Evolutionary conservation across 2,113 vertebrate species (phyloP).

Genomic region (Microcebus jonahi): DNA sequence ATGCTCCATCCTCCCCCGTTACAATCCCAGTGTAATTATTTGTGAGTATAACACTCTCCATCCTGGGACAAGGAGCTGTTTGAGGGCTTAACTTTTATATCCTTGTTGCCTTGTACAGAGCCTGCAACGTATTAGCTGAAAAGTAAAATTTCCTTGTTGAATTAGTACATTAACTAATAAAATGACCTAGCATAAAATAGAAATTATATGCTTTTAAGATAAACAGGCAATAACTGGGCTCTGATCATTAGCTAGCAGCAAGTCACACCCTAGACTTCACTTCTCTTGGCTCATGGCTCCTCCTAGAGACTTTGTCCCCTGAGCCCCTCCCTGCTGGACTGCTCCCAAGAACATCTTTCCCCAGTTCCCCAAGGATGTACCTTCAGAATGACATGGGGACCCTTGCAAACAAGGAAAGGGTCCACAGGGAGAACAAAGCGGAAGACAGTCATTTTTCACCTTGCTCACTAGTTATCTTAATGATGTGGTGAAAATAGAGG

Average conservation of each 20-base stretch:
- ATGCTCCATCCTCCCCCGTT: background rate
- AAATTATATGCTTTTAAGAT: conserved; percentile 39
- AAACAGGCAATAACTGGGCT: conserved; percentile 20
- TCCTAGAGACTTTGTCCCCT: conserved; percentile 50
- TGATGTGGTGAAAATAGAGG: conserved; percentile 40
- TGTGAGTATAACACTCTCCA: background rate
- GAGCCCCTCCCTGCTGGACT: conserved; percentile 43
- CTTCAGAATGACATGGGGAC: conserved; percentile 60
- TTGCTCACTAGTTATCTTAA: conserved; percentile 45
- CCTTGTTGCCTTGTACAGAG: background rate
- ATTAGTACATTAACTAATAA: background rate
- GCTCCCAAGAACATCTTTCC: conserved; percentile 67
- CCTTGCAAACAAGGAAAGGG: conserved; percentile 54
- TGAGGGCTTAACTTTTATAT: background rate
- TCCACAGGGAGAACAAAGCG: conserved; percentile 9
- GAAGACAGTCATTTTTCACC: conserved; percentile 58
- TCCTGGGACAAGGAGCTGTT: background rate
- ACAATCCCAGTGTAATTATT: background rate
- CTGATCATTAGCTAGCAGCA: background rate
- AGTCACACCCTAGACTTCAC: conserved; percentile 18
- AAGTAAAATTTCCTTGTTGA: background rate
- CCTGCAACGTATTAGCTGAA: background rate
- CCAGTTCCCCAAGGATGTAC: conserved; percentile 46
- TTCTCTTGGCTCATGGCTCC: conserved; percentile 16
- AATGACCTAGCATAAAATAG: background rate